Percentiles rank a stretch among this genome's conserved stretches.
These are phyloP conservation scores for Epinotia brunnichana DNA, from an alignment of 2,888 invertebrate species.

Conservation along the genomic window DNA sequence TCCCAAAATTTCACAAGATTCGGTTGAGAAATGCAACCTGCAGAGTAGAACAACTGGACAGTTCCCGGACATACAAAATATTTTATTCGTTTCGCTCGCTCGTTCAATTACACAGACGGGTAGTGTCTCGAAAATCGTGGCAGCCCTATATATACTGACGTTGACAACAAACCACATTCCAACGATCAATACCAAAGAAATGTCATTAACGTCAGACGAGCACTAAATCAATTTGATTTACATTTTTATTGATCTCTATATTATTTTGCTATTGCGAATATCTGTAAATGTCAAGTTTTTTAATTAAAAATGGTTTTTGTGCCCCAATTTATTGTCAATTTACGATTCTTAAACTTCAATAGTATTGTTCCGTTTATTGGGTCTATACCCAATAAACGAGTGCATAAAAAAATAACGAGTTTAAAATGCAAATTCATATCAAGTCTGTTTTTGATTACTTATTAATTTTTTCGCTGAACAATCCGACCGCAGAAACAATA, in stretches of 20 bases:
- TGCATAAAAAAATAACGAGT: no score
- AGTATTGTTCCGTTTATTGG: slow-evolving; percentile 12
- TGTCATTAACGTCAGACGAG: slow-evolving; percentile 2
- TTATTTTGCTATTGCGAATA: slow-evolving; percentile 14
- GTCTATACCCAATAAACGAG: not conserved
- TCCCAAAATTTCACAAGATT: no score
- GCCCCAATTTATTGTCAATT: not conserved
- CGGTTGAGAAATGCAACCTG: no score
- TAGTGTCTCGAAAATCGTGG: not conserved
- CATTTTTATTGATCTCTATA: slow-evolving; percentile 28
- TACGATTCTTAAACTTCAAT: not conserved
- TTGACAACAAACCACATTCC: not conserved
- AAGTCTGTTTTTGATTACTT: not conserved
- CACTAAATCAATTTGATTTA: slow-evolving; percentile 18
- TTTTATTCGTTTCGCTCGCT: no score
- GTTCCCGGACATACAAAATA: no score
- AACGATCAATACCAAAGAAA: slow-evolving; percentile 4
- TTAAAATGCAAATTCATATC: not conserved
- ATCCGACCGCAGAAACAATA: no score
- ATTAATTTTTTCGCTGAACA: no score
- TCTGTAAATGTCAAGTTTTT: slow-evolving; percentile 23
- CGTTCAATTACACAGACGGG: no score
- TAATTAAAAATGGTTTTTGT: slow-evolving; percentile 12
- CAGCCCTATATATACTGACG: not conserved
- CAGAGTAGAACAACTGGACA: no score